Percentiles rank a stretch among this genome's conserved stretches.
phyloP scores from a whole-genome alignment of 2,113 vertebrate species.

The Anhinga anhinga region DNA sequence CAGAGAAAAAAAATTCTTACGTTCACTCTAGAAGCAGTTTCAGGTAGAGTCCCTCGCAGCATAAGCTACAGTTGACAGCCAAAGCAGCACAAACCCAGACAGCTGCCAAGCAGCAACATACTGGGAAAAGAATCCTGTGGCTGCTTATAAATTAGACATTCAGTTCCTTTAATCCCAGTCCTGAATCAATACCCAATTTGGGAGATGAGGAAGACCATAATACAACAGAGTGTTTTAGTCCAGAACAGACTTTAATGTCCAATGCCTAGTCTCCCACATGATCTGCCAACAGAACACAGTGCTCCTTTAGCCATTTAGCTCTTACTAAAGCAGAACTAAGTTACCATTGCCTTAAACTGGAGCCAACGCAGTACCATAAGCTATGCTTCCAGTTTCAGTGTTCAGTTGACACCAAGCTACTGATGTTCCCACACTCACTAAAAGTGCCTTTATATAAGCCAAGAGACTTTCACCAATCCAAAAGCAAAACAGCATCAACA shows the following conservation, averaged over 20 bases:
- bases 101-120: neutral
- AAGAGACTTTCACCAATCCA: slow-evolving; percentile 27
- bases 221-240: neutral
- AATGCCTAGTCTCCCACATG: neutral
- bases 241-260: neutral
- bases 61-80: neutral
- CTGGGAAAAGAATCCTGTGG: neutral
- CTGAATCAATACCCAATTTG: neutral
- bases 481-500: slow-evolving; percentile 12
- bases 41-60: neutral
- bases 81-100: neutral
- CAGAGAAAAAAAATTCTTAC: neutral
- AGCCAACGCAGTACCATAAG: neutral
- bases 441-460: neutral
- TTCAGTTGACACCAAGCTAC: neutral
- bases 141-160: slow-evolving; percentile 21
- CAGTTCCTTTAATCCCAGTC: neutral
- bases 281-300: neutral
- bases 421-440: slow-evolving; percentile 26
- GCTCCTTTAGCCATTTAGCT: neutral
- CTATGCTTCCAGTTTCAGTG: neutral
- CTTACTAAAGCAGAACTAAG: neutral
- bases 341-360: neutral
- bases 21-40: neutral
- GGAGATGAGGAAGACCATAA: neutral